A percentile compares a stretch with the other conserved stretches of the same genome.
phyloP scores from a whole-genome alignment of 1,140 invertebrate species.

The Artemia franciscana region DNA sequence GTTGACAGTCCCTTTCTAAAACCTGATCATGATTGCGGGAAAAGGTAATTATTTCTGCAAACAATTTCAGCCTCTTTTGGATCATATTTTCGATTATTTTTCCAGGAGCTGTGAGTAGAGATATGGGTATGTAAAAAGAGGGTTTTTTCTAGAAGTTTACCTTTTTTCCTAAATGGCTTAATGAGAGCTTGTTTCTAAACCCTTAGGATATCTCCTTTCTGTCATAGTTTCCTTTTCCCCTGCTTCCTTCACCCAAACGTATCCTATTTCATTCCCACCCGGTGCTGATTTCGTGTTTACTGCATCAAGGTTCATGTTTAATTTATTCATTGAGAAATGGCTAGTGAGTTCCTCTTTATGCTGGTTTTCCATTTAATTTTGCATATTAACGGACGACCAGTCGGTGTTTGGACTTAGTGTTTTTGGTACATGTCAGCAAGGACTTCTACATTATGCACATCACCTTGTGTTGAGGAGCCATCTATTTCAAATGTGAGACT shows the following conservation, averaged over 20 bases:
- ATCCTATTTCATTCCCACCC: not conserved
- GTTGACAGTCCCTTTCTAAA: not conserved
- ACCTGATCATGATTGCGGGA: not conserved
- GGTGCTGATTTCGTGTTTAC: not conserved
- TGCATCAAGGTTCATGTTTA: not conserved
- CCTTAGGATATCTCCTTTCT: not conserved
- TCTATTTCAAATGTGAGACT: not conserved
- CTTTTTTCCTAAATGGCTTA: not conserved
- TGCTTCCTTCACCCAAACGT: not conserved
- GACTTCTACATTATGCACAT: not conserved
- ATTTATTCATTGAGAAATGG: not conserved
- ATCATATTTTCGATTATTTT: not conserved
- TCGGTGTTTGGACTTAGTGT: not conserved
- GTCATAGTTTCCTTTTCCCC: not conserved
- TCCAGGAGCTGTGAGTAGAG: not conserved
- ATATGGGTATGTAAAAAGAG: not conserved
- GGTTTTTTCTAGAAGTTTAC: not conserved
- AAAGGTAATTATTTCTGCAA: not conserved
- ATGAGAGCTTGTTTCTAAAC: not conserved
- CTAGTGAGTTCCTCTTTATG: not conserved
- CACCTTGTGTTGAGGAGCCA: not conserved
- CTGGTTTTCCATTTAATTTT: not conserved
- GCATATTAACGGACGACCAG: not conserved
- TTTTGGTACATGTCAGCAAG: not conserved
- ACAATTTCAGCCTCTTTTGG: not conserved